Conservation (phyloP, 2,113 vertebrate species). For the Saguinus imperator region DNA sequence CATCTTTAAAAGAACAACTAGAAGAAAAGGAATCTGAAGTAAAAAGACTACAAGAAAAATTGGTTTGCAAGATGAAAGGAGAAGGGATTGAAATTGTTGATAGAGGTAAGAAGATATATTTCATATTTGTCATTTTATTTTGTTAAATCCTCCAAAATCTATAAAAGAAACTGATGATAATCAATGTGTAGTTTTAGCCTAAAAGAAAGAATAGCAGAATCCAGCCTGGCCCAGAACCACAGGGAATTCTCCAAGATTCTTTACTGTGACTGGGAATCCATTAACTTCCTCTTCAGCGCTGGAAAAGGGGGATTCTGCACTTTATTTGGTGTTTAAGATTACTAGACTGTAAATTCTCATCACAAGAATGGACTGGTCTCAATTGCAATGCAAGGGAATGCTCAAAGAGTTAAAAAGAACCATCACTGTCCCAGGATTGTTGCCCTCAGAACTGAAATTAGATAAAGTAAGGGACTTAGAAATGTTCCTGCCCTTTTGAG, state of each 20-base stretch:
- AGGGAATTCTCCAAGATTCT: not conserved
- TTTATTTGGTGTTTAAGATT: not conserved
- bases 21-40: constrained; percentile 92
- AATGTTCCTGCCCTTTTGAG: not conserved
- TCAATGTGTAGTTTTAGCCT: not conserved
- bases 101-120: constrained; percentile 86
- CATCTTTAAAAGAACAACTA: constrained; percentile 90
- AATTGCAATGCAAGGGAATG: not conserved
- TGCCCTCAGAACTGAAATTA: not conserved
- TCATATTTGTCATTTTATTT: not conserved
- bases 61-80: constrained; percentile 85
- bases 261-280: accelerated
- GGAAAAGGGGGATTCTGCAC: not conserved
- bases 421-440: not conserved
- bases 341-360: not conserved
- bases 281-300: not conserved
- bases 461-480: not conserved
- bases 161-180: not conserved
- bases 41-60: constrained; percentile 90
- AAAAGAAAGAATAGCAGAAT: not conserved
- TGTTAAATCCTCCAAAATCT: not conserved
- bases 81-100: constrained; percentile 87
- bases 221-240: accelerated
- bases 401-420: not conserved
- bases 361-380: not conserved